Base-by-base conservation (phyloP, 2,113 vertebrate species). In the Rallus limicola region DNA sequence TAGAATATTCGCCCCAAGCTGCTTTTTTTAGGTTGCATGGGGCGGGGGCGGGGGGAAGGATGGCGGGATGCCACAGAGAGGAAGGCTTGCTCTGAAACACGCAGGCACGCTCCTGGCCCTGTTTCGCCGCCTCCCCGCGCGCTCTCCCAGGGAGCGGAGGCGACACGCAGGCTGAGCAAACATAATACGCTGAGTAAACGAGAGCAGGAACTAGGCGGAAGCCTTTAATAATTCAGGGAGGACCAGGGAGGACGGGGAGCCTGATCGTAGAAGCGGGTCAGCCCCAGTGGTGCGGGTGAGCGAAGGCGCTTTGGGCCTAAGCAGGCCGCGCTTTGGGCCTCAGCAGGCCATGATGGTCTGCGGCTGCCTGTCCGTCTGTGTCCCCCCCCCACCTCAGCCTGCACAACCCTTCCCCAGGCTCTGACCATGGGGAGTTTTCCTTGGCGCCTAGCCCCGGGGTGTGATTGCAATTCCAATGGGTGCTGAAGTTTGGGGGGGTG, bases 181-280 rank as follows among this genome's bases (percentile, higher is more conserved):
- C 79, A 95, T 26, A 96, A 94, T 92, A 3, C 46, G 25, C 29
- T 5, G 0, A 52, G 91, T 40, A 6, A 46, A 38, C 0, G 33
- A 93, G 88, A 56, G 24, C 86, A 63, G 82, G 86, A 85, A 26
- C 77, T 55, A 2, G 64, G 82, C 7, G 14, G 75, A 84, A 92
- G 46, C 69, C 72, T 95, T 95, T 86, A 96, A 95, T 95, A 93
- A 95, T 94, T 79, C 76, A 95, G 76, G 17, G 74, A 74, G 63
- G 64, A 65, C 0, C 76, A 95, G 76, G 17, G 74, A 74, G 63
- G 64, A 65, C 0, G 1, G 29, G 67, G 50, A 71, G 70, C 44
- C 7, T 46, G 33, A 2, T 1, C 5, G n/a, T 5, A 5, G 5
- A 71, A 90, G 58, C 33, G 11, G 85, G 70, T 90, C 80, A 94